Conservation (phyloP, 1,140 invertebrate genomes). For the Proctacanthus coquilletti region DNA sequence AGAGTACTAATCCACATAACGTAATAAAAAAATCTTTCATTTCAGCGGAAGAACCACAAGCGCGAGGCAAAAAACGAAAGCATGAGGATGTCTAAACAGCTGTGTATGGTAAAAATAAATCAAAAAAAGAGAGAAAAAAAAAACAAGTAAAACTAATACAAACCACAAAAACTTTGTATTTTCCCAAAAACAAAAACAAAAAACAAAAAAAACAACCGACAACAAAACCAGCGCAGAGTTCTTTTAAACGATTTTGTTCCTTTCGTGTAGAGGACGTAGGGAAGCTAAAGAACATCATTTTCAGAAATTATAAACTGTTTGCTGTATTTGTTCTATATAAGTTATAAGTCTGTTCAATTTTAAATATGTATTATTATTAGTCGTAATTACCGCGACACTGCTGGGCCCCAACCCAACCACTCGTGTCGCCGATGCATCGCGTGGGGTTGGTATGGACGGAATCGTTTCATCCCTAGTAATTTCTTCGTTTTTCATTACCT, state of each 20-base stretch:
- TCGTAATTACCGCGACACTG: too few species aligned
- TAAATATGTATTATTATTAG: background rate
- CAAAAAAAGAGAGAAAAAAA: background rate
- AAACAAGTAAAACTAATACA: background rate
- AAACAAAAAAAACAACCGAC: background rate
- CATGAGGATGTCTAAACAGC: constrained; percentile 37
- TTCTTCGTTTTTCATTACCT: too few species aligned
- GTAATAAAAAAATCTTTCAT: too few species aligned
- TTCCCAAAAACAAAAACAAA: too few species aligned
- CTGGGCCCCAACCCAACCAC: too few species aligned
- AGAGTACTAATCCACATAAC: too few species aligned
- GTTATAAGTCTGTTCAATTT: background rate
- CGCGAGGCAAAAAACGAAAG: constrained; percentile 56
- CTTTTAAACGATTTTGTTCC: background rate
- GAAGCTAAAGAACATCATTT: background rate
- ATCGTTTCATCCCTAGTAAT: too few species aligned
- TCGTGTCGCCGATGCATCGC: too few species aligned
- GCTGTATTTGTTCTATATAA: background rate
- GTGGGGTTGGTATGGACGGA: too few species aligned
- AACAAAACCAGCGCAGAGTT: background rate
- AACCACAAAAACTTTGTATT: background rate
- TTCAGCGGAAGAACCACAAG: constrained; percentile 32
- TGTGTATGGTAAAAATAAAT: background rate
- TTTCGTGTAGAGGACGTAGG: background rate
- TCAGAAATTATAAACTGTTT: too few species aligned